These are phyloP conservation scores for Lacanobia wlatinum DNA, from an alignment of 2,888 invertebrate genomes.

Conservation along the genomic window DNA sequence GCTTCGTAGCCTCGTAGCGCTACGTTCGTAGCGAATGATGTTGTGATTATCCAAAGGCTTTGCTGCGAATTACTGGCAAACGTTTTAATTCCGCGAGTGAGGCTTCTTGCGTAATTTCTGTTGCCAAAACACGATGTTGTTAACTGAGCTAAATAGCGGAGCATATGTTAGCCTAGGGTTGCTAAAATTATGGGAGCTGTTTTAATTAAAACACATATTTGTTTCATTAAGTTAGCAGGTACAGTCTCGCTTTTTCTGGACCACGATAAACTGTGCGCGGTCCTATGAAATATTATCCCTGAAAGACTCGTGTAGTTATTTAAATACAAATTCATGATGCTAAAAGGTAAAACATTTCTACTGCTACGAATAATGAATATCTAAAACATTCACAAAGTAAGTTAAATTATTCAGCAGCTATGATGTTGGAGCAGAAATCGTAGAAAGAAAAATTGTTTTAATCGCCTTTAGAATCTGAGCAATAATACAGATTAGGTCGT, in stretches of 20 bases:
- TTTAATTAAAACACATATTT: constrained; percentile 55
- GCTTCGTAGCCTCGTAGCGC: constrained; percentile 58
- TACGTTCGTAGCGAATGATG: constrained; percentile 61
- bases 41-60: constrained; percentile 65
- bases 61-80: constrained; percentile 58
- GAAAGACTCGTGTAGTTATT: constrained; percentile 1
- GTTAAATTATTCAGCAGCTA: constrained; percentile 19
- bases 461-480: neutral
- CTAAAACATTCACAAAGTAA: constrained; percentile 37
- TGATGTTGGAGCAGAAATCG: constrained; percentile 6
- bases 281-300: neutral
- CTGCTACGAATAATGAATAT: constrained; percentile 15
- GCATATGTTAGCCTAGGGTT: constrained; percentile 53
- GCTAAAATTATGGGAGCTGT: constrained; percentile 27
- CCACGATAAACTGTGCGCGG: neutral
- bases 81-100: constrained; percentile 62
- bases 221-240: constrained; percentile 19
- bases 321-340: neutral
- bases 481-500: constrained; percentile 37
- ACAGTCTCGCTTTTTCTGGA: constrained; percentile 16
- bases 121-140: constrained; percentile 60
- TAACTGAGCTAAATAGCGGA: constrained; percentile 48
- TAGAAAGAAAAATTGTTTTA: constrained; percentile 7
- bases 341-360: constrained; percentile 15
- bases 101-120: constrained; percentile 61